These are phyloP conservation scores for Scaptomyza montana DNA, from an alignment of 1,140 invertebrate species.

Conservation along the genomic window DNA sequence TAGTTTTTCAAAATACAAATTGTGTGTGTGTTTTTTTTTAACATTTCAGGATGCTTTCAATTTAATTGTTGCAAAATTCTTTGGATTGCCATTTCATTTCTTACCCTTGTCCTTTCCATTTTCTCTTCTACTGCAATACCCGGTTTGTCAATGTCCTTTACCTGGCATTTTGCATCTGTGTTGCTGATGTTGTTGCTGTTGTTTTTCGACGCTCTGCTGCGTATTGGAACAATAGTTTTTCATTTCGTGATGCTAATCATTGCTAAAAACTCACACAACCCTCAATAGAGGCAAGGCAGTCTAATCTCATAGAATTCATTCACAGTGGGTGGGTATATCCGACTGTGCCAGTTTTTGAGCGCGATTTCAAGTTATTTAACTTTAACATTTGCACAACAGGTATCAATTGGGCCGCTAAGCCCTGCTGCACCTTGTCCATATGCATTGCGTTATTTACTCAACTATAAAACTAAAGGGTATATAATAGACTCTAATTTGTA, in stretches of 20 bases:
- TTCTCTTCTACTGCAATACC: slow-evolving; percentile 39
- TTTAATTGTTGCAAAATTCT: slow-evolving; percentile 59
- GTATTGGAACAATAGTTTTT: slow-evolving; percentile 76
- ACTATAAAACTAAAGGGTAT: background rate
- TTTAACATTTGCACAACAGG: slow-evolving; percentile 60
- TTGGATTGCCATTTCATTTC: slow-evolving; percentile 8
- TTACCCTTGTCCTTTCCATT: background rate
- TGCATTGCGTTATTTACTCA: background rate
- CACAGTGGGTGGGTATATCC: slow-evolving; percentile 65
- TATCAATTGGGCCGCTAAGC: slow-evolving; percentile 29
- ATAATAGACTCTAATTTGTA: background rate
- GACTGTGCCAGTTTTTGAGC: slow-evolving; percentile 56
- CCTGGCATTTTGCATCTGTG: slow-evolving; percentile 38
- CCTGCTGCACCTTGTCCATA: slow-evolving; percentile 62
- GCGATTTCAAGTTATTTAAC: slow-evolving; percentile 15
- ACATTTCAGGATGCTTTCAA: too few relatives aligned
- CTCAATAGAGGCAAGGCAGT: slow-evolving; percentile 26
- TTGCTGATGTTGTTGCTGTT: background rate
- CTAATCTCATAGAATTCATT: slow-evolving; percentile 13
- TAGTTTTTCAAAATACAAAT: too few relatives aligned
- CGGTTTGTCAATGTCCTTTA: slow-evolving; percentile 74
- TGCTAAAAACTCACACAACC: slow-evolving; percentile 72
- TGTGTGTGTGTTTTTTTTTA: too few relatives aligned
- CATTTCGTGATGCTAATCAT: slow-evolving; percentile 77
- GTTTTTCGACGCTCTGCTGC: slow-evolving; percentile 46